Evolutionary conservation across 2,888 invertebrate genomes (phyloP).

Genomic region (Ennomos erosarius): DNA sequence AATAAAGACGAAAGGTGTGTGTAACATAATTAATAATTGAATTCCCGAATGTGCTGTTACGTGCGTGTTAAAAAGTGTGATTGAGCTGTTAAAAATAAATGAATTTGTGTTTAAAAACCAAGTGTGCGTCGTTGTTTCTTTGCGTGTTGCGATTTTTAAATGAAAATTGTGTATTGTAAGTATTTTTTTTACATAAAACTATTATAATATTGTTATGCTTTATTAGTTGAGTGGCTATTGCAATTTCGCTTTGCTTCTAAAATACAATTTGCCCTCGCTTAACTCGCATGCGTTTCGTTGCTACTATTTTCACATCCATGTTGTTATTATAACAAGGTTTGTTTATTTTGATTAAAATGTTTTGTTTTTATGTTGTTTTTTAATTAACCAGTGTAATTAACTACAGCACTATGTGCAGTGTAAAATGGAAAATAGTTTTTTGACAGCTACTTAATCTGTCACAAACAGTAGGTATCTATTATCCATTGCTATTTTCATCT

Average conservation of each 20-base stretch:
- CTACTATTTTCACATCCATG: background rate
- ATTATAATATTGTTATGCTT: background rate
- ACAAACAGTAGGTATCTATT: background rate
- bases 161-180: constrained; percentile 22
- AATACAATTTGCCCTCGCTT: background rate
- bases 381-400: background rate
- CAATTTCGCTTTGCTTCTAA: background rate
- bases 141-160: constrained; percentile 6
- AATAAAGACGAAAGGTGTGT: constrained; percentile 2
- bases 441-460: no score
- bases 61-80: constrained; percentile 23
- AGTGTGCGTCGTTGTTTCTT: constrained; percentile 3
- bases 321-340: background rate
- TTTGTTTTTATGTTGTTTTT: background rate
- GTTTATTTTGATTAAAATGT: constrained; percentile 1
- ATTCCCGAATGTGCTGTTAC: constrained; percentile 13
- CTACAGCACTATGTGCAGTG: no score
- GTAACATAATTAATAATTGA: constrained; percentile 27
- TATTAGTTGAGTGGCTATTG: background rate
- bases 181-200: background rate
- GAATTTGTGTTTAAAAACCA: constrained; percentile 6
- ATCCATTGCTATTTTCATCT: background rate
- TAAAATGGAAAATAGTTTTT: no score
- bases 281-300: constrained; percentile 5
- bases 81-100: constrained; percentile 24